A percentile compares a stretch with the other conserved stretches of the same genome.
These are phyloP conservation scores for Ophion ellenae DNA, from an alignment of 2,888 invertebrate genomes.

Conservation along the genomic window DNA sequence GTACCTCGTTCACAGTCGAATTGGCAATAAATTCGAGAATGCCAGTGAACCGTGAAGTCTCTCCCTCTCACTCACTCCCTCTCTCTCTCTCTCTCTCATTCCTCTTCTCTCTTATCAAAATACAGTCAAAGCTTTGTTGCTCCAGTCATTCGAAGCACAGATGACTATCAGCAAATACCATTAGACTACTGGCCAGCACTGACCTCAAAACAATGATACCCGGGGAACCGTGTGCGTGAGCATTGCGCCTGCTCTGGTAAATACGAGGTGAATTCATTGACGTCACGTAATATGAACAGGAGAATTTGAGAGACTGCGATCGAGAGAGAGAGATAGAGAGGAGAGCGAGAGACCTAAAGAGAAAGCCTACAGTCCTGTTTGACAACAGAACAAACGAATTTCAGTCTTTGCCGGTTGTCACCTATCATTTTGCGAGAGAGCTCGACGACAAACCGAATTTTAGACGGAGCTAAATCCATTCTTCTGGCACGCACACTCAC, in stretches of 20 bases:
- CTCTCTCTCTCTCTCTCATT: neutral
- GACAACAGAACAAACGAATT: neutral
- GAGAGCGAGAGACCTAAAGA: neutral
- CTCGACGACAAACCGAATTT: neutral
- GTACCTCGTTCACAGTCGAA: conserved; percentile 31
- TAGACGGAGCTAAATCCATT: neutral
- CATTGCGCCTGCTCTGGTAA: conserved; percentile 48
- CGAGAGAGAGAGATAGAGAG: neutral
- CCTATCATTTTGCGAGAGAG: neutral
- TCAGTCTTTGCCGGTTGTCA: neutral
- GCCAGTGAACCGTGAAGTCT: conserved; percentile 37
- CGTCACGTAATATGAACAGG: conserved; percentile 29
- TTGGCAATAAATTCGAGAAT: conserved; percentile 45
- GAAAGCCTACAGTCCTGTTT: neutral
- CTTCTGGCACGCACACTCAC: neutral
- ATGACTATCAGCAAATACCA: conserved; percentile 68
- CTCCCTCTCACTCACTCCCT: neutral
- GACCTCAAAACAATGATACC: conserved; percentile 58
- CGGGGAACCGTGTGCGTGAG: conserved; percentile 28
- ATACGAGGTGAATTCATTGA: conserved; percentile 52
- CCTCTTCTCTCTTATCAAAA: neutral
- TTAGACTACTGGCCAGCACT: conserved; percentile 44
- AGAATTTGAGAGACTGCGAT: neutral
- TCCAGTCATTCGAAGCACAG: conserved; percentile 61
- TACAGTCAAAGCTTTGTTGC: neutral